Base-by-base conservation (phyloP, 2,797 vertebrate species). In the Hoplostethus mediterraneus region DNA sequence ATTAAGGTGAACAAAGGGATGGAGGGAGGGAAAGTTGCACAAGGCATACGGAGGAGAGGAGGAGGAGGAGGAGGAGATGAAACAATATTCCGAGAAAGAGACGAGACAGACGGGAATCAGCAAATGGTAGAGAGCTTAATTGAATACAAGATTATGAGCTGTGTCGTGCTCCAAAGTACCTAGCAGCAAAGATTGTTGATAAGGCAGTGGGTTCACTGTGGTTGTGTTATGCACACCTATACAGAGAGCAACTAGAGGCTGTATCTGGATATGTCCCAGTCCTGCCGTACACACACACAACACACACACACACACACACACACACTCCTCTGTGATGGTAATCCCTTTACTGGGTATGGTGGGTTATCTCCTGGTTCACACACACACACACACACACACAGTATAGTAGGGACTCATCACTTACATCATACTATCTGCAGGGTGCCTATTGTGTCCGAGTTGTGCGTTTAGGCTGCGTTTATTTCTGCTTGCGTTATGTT, bases 391-490 rank as follows among this genome's bases (percentile, higher is more conserved):
- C 66, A 51, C 40, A 14, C 60, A 54, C 25, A 54, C 52, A 54
- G 6, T 6, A 33, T 1, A 71, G 77, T 66, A 68, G 67, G 84
- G 79, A 88, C 76, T 88, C 76, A 68, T 83, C 75, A 67, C 78
- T 75, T 80, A 80, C 76, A 75, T 81, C 80, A 79, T 74, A 82
- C 52, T 56, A 62, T 87, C 76, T 63, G 65, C 76, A 66, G 66
- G 68, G 60, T 71, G 57, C 70, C 79, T 68, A 76, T 87, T 89
- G 83, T 89, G 76, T 81, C 76, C 69, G 81, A 85, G 74, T 54
- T 48, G 63, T 80, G 77, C 52, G 0, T 81, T 87, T 73, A 82
- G 79, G 77, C 38, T 72, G 79, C 81, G n/a, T n/a, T n/a, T 90
- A 83, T 88, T 90, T 81, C 81, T 73, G 77, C 74, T 63, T 30